phyloP scores from a whole-genome alignment of 2,113 vertebrate genomes.

The Malurus cyaneus region DNA sequence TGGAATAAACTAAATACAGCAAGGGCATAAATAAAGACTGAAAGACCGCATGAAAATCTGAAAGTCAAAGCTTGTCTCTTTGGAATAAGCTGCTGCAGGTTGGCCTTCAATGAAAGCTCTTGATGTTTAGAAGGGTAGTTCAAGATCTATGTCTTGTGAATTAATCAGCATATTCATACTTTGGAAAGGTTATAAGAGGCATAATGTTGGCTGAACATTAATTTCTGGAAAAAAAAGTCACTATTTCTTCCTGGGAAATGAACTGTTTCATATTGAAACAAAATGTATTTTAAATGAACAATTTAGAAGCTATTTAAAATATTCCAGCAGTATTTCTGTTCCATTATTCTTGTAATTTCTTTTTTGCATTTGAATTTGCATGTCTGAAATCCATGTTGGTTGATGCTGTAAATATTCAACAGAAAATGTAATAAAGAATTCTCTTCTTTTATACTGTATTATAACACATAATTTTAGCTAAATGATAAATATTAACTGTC shows the following conservation, averaged over 20 bases:
- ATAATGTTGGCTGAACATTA: constrained; percentile 50
- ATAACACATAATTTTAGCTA: constrained; percentile 28
- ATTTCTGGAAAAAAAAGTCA: constrained; percentile 41
- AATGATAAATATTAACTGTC: constrained; percentile 12
- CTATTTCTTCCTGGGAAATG: constrained; percentile 14
- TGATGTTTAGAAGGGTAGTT: constrained; percentile 58
- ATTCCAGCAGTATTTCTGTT: constrained; percentile 16
- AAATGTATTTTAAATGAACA: constrained; percentile 61
- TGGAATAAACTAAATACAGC: constrained; percentile 3
- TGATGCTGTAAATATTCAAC: constrained; percentile 62
- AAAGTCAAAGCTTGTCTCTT: constrained; percentile 53
- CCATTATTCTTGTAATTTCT: constrained; percentile 40
- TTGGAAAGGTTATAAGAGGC: constrained; percentile 55
- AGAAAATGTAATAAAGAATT: constrained; percentile 45
- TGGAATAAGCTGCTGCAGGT: not conserved
- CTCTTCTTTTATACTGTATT: not conserved
- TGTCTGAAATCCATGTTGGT: constrained; percentile 57
- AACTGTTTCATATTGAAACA: constrained; percentile 61
- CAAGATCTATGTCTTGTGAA: constrained; percentile 45
- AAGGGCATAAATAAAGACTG: not conserved
- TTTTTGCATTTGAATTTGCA: constrained; percentile 60
- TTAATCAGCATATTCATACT: constrained; percentile 64
- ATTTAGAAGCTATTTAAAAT: constrained; percentile 69
- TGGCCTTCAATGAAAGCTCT: constrained; percentile 41
- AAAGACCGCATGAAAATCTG: constrained; percentile 26